Evolutionary conservation across 2,797 vertebrate species (phyloP), one percentile per base, ranked within the genome.

Genomic region (Phalanger gymnotis): DNA sequence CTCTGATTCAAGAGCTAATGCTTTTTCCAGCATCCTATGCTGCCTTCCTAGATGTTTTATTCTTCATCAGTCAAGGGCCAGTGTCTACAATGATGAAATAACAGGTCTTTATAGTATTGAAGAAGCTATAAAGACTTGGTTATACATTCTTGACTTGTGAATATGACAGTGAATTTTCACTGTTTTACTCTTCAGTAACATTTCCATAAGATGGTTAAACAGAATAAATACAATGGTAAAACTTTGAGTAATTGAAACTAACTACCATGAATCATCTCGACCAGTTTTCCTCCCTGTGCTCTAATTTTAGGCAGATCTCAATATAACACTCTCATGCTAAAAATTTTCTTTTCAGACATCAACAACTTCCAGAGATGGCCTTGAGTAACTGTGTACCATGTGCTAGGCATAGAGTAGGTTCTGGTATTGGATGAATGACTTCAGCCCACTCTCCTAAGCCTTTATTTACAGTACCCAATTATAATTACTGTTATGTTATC

Each of bases 181-280:
- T 66, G 16, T 93, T 94, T 95, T 90, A 47, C 25, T 92, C 58
- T 61, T 89, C 57, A 53, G 73, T 92, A 90, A 52, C 34, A 93
- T 19, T 52, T 90, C 40, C 87, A 11, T 81, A 51, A 93, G 73
- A 93, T 91, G 28, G 52, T 31, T 53, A 91, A 93, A 55, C 52
- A 95, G 93, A 96, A 92, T 30, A 95, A 94, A 91, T 87, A 90
- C 90, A 94, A 19, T 66, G 13, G 81, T 91, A 93, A 94, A 81
- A 91, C 10, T 2, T 92, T 92, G 73, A 93, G 58, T 95, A 53
- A 52, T 92, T 54, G 93, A 91, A 93, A 90, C 2, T 27, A 27
- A 56, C 28, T 31, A 91, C 53, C 51, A 54, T 34, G 16, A 92
- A 54, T 94, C 5, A 4, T 90, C 92, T 91, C 19, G 27, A 28